Conservation (phyloP, 2,888 invertebrate species). For the Amblyjoppa fuscipennis region DNA sequence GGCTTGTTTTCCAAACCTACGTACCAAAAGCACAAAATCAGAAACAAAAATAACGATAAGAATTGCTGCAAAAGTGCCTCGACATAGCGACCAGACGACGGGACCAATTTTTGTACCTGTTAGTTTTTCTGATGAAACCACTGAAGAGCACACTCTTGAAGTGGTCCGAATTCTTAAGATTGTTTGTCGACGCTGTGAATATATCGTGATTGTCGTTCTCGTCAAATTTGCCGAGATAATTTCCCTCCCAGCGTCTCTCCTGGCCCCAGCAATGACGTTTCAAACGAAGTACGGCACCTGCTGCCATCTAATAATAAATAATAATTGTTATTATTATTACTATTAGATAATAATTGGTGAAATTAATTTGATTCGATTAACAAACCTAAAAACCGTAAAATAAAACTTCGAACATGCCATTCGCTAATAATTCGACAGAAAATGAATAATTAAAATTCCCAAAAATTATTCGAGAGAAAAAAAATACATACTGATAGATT, state of each 20-base stretch:
- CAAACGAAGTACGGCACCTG: conserved; percentile 90
- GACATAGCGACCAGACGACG: not conserved
- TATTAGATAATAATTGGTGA: too few relatives aligned
- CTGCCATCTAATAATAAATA: conserved; percentile 86
- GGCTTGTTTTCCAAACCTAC: conserved; percentile 91
- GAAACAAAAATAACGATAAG: conserved; percentile 7
- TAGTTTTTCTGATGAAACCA: conserved; percentile 82
- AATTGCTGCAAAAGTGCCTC: not conserved
- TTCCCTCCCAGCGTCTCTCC: conserved; percentile 93
- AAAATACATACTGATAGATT: too few relatives aligned
- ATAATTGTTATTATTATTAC: not conserved
- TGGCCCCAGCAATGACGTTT: conserved; percentile 91
- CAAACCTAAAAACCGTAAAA: not conserved
- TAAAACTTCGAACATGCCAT: conserved; percentile 7
- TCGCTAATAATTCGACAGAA: not conserved
- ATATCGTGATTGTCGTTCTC: conserved; percentile 90
- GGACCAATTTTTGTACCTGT: conserved; percentile 74
- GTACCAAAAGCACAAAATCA: not conserved
- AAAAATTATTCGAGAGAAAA: not conserved
- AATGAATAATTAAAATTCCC: not conserved
- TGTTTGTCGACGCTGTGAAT: conserved; percentile 89
- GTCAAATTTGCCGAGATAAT: conserved; percentile 90
- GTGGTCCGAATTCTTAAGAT: conserved; percentile 89
- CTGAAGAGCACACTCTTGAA: conserved; percentile 87
- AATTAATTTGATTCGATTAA: not conserved